Conservation (phyloP, 2,888 invertebrate species). For the Dusona sp. region DNA sequence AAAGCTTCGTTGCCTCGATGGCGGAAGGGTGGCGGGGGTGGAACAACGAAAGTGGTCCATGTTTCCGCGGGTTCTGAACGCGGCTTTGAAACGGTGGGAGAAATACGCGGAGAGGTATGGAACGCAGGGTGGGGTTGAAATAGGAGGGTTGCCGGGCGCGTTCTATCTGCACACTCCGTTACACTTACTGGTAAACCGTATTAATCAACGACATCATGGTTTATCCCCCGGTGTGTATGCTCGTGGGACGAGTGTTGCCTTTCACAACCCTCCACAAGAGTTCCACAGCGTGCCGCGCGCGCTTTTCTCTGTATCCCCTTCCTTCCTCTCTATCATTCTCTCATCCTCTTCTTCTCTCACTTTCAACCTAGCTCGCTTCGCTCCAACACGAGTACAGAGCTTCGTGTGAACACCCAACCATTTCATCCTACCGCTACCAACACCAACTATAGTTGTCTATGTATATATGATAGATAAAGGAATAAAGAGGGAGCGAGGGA, state of each 20-base stretch:
- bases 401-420: slow-evolving; percentile 36
- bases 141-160: slow-evolving; percentile 71
- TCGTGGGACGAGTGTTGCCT: slow-evolving; percentile 49
- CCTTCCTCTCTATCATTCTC: slow-evolving; percentile 39
- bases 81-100: slow-evolving; percentile 60
- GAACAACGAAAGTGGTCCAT: slow-evolving; percentile 48
- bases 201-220: slow-evolving; percentile 85
- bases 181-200: slow-evolving; percentile 85
- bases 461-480: slow-evolving; percentile 4
- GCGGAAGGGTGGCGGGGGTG: slow-evolving; percentile 19
- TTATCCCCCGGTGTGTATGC: slow-evolving; percentile 79
- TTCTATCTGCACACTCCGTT: slow-evolving; percentile 84
- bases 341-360: slow-evolving; percentile 38
- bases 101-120: slow-evolving; percentile 64
- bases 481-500: slow-evolving; percentile 47
- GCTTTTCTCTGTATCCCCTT: slow-evolving; percentile 63
- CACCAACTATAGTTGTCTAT: neutral
- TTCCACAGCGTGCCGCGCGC: slow-evolving; percentile 68
- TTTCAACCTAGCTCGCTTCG: slow-evolving; percentile 66
- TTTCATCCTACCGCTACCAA: slow-evolving; percentile 35
- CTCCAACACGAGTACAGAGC: slow-evolving; percentile 40
- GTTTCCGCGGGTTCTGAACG: slow-evolving; percentile 47
- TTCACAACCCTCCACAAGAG: slow-evolving; percentile 63
- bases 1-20: slow-evolving; percentile 49
- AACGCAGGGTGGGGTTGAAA: slow-evolving; percentile 48